These are phyloP conservation scores for Sphaeramia orbicularis DNA, from an alignment of 2,797 vertebrate genomes.

Conservation along the genomic window DNA sequence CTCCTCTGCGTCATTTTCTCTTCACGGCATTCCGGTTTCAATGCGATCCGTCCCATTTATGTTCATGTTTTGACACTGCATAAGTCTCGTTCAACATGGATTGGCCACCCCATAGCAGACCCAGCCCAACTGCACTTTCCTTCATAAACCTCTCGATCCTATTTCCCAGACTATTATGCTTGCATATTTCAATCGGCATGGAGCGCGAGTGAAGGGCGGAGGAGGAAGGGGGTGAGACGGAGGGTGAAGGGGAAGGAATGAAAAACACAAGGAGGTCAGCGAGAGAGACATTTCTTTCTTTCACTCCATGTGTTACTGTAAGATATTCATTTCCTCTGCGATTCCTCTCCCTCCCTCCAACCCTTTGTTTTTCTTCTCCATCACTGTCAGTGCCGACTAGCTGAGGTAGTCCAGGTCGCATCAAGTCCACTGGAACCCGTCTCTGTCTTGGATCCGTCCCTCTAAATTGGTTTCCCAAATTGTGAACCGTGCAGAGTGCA, in stretches of 20 bases:
- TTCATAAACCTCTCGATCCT: slow-evolving; percentile 68
- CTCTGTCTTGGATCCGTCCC: slow-evolving; percentile 68
- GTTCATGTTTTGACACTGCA: slow-evolving; percentile 24
- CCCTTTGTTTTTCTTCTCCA: slow-evolving; percentile 77
- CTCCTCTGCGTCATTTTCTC: slow-evolving; percentile 32
- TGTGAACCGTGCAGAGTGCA: slow-evolving; percentile 63
- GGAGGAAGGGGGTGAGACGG: slow-evolving; percentile 52
- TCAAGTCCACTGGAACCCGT: slow-evolving; percentile 63
- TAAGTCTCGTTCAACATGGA: slow-evolving; percentile 46
- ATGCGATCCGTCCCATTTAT: slow-evolving; percentile 46
- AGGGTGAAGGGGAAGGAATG: slow-evolving; percentile 59
- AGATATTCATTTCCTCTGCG: slow-evolving; percentile 80
- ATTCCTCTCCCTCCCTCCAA: slow-evolving; percentile 62
- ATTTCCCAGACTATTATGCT: slow-evolving; percentile 77
- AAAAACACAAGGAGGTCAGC: slow-evolving; percentile 78
- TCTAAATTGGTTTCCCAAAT: slow-evolving; percentile 72
- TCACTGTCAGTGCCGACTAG: slow-evolving; percentile 69
- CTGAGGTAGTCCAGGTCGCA: slow-evolving; percentile 72
- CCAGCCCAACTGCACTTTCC: slow-evolving; percentile 55
- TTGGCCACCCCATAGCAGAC: slow-evolving; percentile 34
- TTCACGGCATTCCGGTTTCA: slow-evolving; percentile 39
- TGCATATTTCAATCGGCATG: slow-evolving; percentile 77
- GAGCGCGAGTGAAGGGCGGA: slow-evolving; percentile 54
- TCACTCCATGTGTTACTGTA: slow-evolving; percentile 80
- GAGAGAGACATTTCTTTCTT: slow-evolving; percentile 78